Percentiles rank a stretch among this genome's conserved stretches.
Conservation (phyloP, 1,140 invertebrate genomes). For the Neodiprion lecontei region DNA sequence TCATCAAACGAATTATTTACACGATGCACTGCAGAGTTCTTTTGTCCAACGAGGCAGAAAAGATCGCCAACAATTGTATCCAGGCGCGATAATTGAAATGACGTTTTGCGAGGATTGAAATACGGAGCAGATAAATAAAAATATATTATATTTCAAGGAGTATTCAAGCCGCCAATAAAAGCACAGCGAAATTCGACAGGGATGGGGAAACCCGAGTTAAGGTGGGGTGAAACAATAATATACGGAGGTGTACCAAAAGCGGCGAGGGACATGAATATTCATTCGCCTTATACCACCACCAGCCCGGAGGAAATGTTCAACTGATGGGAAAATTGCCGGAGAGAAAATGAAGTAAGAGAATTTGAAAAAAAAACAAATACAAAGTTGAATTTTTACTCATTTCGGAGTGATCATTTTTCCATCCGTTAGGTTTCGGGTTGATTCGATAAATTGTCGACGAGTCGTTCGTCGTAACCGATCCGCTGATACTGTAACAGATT, state of each 20-base stretch:
- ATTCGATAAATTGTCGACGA: too few relatives aligned
- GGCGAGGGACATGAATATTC: slow-evolving; percentile 2
- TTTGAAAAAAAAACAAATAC: too few relatives aligned
- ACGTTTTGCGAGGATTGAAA: too few relatives aligned
- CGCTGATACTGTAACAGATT: background rate
- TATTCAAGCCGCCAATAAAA: background rate
- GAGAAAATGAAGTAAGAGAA: too few relatives aligned
- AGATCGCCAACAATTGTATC: too few relatives aligned
- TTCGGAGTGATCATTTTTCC: background rate
- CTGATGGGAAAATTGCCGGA: background rate
- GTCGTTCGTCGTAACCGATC: background rate
- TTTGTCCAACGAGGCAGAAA: too few relatives aligned
- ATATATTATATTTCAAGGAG: too few relatives aligned
- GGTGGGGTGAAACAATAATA: background rate
- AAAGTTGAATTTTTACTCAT: background rate
- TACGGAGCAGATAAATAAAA: too few relatives aligned
- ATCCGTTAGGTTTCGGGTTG: too few relatives aligned
- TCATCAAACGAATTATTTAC: too few relatives aligned
- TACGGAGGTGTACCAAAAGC: background rate
- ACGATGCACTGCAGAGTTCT: too few relatives aligned
- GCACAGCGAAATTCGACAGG: background rate
- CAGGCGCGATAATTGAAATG: too few relatives aligned
- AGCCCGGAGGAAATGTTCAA: background rate
- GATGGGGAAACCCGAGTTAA: background rate
- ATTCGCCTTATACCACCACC: background rate